Evolutionary conservation across 2,888 invertebrate species (phyloP).

Genomic region (Callinectes sapidus): DNA sequence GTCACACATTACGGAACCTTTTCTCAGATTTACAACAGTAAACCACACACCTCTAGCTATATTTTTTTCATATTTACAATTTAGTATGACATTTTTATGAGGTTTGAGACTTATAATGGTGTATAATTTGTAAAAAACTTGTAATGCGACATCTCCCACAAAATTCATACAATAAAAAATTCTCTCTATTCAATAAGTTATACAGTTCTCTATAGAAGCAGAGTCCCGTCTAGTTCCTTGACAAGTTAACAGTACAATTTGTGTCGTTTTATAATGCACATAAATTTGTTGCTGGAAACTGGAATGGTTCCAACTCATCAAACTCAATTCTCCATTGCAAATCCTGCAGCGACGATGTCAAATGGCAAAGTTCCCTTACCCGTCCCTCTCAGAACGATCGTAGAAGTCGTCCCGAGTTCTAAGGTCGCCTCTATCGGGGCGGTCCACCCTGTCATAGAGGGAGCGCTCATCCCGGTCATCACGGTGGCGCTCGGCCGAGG

Average conservation of each 20-base stretch:
- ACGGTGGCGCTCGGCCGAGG: slow-evolving; percentile 56
- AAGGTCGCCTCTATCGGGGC: slow-evolving; percentile 57
- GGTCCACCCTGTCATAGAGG: slow-evolving; percentile 43
- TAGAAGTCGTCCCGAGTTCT: slow-evolving; percentile 60
- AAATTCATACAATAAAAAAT: no score
- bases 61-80: not conserved
- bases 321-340: no score
- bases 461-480: slow-evolving; percentile 56
- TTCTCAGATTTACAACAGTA: not conserved
- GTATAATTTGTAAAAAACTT: no score
- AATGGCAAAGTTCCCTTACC: slow-evolving; percentile 40
- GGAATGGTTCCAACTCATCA: no score
- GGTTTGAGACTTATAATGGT: no score
- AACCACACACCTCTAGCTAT: not conserved
- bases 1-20: not conserved
- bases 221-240: not conserved
- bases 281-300: no score
- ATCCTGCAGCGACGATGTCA: no score
- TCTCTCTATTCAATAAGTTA: no score
- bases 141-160: no score
- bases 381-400: slow-evolving; percentile 61
- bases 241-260: not conserved
- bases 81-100: no score
- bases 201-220: no score
- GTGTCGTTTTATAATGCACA: no score